These are phyloP conservation scores for Brevimyrus niger DNA, from an alignment of 2,113 vertebrate genomes.

Conservation along the genomic window DNA sequence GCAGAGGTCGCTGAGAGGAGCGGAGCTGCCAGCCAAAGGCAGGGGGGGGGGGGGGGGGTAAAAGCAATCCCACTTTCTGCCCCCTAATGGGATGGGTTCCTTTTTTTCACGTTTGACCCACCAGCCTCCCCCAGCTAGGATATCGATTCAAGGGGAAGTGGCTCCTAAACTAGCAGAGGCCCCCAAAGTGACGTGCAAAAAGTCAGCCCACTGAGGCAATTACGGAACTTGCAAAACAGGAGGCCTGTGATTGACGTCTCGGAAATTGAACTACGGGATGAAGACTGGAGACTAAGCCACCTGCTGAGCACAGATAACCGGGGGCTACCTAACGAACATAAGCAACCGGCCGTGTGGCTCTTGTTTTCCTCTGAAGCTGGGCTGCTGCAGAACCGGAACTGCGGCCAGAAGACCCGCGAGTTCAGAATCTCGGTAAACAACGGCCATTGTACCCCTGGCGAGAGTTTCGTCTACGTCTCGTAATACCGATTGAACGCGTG, in stretches of 20 bases:
- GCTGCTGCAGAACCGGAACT: background rate
- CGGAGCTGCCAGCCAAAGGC: background rate
- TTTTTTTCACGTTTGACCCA: constrained; percentile 11
- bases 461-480: background rate
- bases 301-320: background rate
- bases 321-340: background rate
- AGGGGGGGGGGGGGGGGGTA: background rate
- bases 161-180: background rate
- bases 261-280: background rate
- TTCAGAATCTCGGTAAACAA: background rate
- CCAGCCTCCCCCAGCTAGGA: background rate
- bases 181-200: background rate
- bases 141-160: background rate
- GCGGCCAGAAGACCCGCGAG: background rate
- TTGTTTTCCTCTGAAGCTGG: background rate
- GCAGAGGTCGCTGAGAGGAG: background rate
- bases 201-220: background rate
- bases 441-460: background rate
- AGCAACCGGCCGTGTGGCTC: background rate
- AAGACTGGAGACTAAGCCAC: background rate
- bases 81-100: constrained; percentile 9
- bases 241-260: background rate
- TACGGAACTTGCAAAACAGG: background rate
- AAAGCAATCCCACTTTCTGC: background rate
- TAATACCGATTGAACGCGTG: background rate